Evolutionary conservation across 2,888 invertebrate species (phyloP), one percentile per base, ranked within the genome.

Genomic region (Aspidiotus rigidus): DNA sequence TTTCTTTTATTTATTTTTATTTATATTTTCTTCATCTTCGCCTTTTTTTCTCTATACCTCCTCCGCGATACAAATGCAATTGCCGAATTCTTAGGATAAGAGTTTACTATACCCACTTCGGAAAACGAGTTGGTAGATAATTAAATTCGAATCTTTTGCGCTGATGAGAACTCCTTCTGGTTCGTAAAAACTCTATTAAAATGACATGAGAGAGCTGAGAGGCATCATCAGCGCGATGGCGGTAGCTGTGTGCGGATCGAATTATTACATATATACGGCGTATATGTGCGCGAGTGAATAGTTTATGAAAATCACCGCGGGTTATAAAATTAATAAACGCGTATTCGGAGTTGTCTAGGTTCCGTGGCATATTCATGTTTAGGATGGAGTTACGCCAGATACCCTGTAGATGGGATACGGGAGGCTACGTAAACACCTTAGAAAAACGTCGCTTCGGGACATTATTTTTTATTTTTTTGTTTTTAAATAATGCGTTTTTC

Each of bases 101-200:
- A 28, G 28, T 28, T 28, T 28, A 28, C 28, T 28, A 28, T 28
- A 28, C 28, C 28, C 28, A 28, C 5, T 28, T 28, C 28, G 28
- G 28, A 28, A 49, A 49, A 49, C n/a, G 49, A 49, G n/a, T 13
- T 49, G 6, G 28, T 28, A 28, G 28, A 49, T 49, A 49, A 49
- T 49, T n/a, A 49, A 49, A 49, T 49, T 49, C n/a, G n/a, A 49
- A 49, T 49, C 49, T 49, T n/a, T 49, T 49, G 10, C 49, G 8
- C 49, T 44, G 28, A 28, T 28, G 28, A 28, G 28, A 28, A 28
- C 28, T n/a, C n/a, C 49, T 49, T 49, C 49, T 13, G n/a, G 49
- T 49, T 49, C 49, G n/a, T 49, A 49, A 49, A 49, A 49, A 49
- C 49, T 49, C n/a, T 49, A 49, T 49, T 49, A 49, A 49, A 49